Evolutionary conservation across 1,140 invertebrate genomes (phyloP).

Genomic region (Drosophila elegans): DNA sequence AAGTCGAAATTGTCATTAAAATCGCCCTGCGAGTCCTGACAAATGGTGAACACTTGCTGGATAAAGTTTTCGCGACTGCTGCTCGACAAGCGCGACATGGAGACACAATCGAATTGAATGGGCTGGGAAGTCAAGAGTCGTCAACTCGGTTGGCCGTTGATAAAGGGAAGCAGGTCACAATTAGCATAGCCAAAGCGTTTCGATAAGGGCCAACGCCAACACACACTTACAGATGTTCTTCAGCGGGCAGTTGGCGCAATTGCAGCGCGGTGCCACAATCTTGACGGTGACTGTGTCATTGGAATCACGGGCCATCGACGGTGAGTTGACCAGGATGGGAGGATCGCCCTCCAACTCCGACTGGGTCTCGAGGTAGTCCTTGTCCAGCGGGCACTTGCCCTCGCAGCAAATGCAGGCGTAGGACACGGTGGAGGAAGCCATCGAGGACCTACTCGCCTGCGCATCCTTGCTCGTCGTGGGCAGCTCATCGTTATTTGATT

Average conservation of each 20-base stretch:
- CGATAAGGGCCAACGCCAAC: constrained; percentile 47
- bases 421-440: constrained; percentile 19
- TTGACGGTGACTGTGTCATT: constrained; percentile 49
- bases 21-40: constrained; percentile 49
- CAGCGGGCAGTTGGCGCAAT: constrained; percentile 77
- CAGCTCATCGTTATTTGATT: not conserved
- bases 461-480: constrained; percentile 14
- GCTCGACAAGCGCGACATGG: constrained; percentile 52
- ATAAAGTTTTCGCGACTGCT: constrained; percentile 58
- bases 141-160: not conserved
- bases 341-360: constrained; percentile 34
- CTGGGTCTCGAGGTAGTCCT: constrained; percentile 39
- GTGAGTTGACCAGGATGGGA: constrained; percentile 26
- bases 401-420: constrained; percentile 59
- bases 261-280: constrained; percentile 55
- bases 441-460: constrained; percentile 7
- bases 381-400: constrained; percentile 34
- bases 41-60: constrained; percentile 66
- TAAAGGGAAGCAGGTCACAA: constrained; percentile 39
- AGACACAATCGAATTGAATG: constrained; percentile 9
- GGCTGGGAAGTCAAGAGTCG: not conserved
- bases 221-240: constrained; percentile 76
- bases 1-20: constrained; percentile 77
- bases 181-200: constrained; percentile 73
- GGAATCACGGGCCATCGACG: constrained; percentile 26